These are phyloP conservation scores for Cybosia mesomella DNA, from an alignment of 2,888 invertebrate genomes.

Conservation along the genomic window DNA sequence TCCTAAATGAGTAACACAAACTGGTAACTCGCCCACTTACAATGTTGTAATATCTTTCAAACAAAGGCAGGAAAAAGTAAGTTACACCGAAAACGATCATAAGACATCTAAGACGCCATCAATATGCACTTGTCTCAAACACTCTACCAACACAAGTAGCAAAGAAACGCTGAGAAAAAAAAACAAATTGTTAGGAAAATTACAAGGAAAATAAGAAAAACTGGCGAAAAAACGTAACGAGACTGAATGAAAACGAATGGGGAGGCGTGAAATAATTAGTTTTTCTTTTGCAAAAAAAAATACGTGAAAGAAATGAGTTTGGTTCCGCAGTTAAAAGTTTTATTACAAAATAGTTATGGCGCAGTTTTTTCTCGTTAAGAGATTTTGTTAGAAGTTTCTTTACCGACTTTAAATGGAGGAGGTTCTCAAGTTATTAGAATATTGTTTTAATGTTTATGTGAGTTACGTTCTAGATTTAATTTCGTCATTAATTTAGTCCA, in stretches of 20 bases:
- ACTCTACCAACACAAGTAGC: slow-evolving; percentile 38
- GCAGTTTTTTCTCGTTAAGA: not conserved
- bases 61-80: not conserved
- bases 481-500: too few relatives aligned
- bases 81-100: slow-evolving; percentile 27
- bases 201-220: slow-evolving; percentile 35
- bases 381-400: not conserved
- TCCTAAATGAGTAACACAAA: not conserved
- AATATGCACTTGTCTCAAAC: slow-evolving; percentile 39
- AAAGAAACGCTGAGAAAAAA: slow-evolving; percentile 33
- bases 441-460: too few relatives aligned
- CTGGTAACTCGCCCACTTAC: not conserved
- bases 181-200: slow-evolving; percentile 35
- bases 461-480: too few relatives aligned
- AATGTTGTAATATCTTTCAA: not conserved
- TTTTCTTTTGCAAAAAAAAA: slow-evolving; percentile 50
- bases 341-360: not conserved
- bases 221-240: slow-evolving; percentile 52
- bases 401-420: not conserved
- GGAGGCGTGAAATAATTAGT: slow-evolving; percentile 68
- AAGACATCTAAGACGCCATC: slow-evolving; percentile 34
- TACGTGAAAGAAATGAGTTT: slow-evolving; percentile 17
- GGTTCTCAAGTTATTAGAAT: not conserved
- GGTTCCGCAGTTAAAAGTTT: slow-evolving; percentile 26
- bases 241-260: slow-evolving; percentile 65